Conservation (phyloP, 2,888 invertebrate species). For the Pseudococcus jackbeardsleyi region DNA sequence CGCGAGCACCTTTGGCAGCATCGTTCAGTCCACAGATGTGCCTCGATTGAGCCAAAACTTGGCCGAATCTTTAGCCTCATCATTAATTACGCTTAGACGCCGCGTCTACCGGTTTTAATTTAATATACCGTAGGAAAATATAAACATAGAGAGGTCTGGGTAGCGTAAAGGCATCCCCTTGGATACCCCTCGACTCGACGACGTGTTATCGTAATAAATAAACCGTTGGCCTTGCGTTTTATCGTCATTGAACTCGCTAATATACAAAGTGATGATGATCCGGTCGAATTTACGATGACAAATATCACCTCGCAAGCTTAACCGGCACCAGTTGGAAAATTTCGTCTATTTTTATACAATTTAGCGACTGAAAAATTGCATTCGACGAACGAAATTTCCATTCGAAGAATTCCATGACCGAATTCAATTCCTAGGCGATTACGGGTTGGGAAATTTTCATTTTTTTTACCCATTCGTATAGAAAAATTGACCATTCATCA, state of each 20-base stretch:
- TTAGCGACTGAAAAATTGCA: too few relatives aligned
- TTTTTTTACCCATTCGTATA: too few relatives aligned
- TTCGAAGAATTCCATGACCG: too few relatives aligned
- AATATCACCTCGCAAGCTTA: too few relatives aligned
- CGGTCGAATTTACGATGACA: neutral
- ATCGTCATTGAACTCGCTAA: neutral
- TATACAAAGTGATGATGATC: neutral
- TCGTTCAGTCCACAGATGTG: neutral
- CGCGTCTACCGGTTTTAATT: neutral
- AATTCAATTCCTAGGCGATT: too few relatives aligned
- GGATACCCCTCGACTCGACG: too few relatives aligned
- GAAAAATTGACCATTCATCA: too few relatives aligned
- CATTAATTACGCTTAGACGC: slow-evolving; percentile 20
- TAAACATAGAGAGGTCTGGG: slow-evolving; percentile 6
- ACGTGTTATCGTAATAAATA: too few relatives aligned
- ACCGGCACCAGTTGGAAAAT: too few relatives aligned
- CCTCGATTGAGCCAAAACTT: neutral
- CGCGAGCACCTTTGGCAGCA: slow-evolving; percentile 14
- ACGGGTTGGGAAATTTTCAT: too few relatives aligned
- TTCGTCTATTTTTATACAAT: too few relatives aligned
- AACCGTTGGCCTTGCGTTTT: neutral
- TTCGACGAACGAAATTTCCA: too few relatives aligned
- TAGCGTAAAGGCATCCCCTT: neutral
- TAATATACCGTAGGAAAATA: neutral
- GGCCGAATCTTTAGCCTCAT: neutral